Evolutionary conservation across 2,113 vertebrate species (phyloP), one percentile per base, ranked within the genome.

Genomic region (Epinephelus lanceolatus): DNA sequence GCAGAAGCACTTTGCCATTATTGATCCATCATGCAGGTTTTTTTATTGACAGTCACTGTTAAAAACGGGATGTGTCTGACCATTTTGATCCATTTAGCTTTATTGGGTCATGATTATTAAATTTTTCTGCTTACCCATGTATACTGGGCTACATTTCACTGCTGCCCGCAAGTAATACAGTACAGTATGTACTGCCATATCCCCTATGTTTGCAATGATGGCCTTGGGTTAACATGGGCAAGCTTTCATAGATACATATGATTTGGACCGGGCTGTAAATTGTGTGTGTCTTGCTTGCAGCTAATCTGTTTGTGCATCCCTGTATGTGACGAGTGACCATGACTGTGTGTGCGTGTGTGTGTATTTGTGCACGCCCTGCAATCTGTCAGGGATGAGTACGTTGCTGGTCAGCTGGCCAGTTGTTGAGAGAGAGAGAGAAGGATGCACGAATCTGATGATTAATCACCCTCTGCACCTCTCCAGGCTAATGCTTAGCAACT

Each of bases 401-500:
- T 76, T 83, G 68, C 78, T 77, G 81, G 88, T 89, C 86, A 87
- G 83, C 87, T 87, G 84, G 79, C 66, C 88, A 86, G 90, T 91
- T 84, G 85, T 85, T 72, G 78, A 78, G 82, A 71, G 67, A 71
- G 67, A 71, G 60, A 60, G 73, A 57, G 70, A 71, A 53, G 33
- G 69, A 84, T 61, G 67, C 67, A 76, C 37, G 51, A 68, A 81
- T 86, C 61, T 80, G 80, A 80, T 89, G 85, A 87, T 90, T 87
- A 91, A 91, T 90, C 78, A 71, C 77, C 4, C 15, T 75, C 53
- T 62, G 75, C 53, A 74, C 61, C 56, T 83, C 59, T 90, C 51
- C 56, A 57, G 85, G 76, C 79, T 78, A 90, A 90, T 86, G 84
- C 86, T 88, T 86, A 87, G 88, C 85, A 90, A 86, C 93, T 80